These are phyloP conservation scores for Paraplagusia blochii DNA, from an alignment of 2,113 vertebrate genomes.

Conservation along the genomic window DNA sequence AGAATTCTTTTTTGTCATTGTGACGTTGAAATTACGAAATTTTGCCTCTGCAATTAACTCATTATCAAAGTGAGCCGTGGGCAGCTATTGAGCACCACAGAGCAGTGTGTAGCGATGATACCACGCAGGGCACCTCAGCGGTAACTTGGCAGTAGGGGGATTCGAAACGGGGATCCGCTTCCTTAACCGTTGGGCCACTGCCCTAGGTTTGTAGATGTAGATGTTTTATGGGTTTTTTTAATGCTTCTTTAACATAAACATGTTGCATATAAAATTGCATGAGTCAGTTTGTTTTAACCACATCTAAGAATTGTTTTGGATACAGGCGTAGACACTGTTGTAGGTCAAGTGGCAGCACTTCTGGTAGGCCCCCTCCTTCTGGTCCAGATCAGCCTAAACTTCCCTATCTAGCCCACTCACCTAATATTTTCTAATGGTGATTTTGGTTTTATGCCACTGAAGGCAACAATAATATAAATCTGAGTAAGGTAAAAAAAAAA, in stretches of 20 bases:
- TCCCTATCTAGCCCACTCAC: slow-evolving; percentile 26
- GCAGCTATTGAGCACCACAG: too few species aligned
- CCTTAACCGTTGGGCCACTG: too few species aligned
- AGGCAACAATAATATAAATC: not conserved
- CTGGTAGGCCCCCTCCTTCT: slow-evolving; percentile 16
- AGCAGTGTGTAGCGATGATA: too few species aligned
- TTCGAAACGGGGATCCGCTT: too few species aligned
- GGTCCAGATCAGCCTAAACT: slow-evolving; percentile 17
- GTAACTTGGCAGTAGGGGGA: too few species aligned
- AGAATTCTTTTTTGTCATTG: too few species aligned
- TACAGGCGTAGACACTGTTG: slow-evolving; percentile 28
- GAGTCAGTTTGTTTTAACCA: slow-evolving; percentile 8
- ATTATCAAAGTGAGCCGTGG: too few species aligned
- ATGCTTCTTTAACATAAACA: slow-evolving; percentile 16
- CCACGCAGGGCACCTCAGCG: too few species aligned
- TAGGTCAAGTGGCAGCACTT: slow-evolving; percentile 48
- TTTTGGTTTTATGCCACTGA: not conserved
- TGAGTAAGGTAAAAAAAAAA: not conserved
- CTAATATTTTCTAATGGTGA: not conserved
- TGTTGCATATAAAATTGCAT: slow-evolving; percentile 6
- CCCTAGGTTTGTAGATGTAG: too few species aligned
- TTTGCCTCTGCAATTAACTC: too few species aligned
- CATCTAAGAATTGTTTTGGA: slow-evolving; percentile 9
- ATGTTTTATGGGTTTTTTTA: too few species aligned
- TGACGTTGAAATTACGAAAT: too few species aligned